Base-by-base conservation (phyloP, 2,113 vertebrate species). In the Chaetorhynchus papuensis region DNA sequence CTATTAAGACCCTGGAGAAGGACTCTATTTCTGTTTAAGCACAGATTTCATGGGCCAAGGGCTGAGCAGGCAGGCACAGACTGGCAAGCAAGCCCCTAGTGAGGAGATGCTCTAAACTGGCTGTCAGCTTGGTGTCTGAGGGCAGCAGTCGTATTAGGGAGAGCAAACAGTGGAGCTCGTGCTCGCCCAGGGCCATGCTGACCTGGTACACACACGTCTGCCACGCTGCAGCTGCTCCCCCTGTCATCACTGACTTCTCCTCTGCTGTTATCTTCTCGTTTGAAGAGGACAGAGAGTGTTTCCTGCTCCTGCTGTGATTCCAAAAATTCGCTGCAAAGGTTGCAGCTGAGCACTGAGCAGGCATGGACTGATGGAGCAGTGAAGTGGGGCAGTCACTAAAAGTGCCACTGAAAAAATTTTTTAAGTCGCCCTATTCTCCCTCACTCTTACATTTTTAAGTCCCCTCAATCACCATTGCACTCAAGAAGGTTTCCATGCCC, bases 321-420 rank as follows among this genome's bases (percentile, higher is more conserved):
- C 54, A 44, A 45, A 77, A 45, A 39, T 28, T 52, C 7, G 2
- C 33, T 69, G 63, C 33, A 30, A 49, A 64, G 13, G 11, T 22
- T 6, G 0, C 18, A 71, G 64, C 69, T 45, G 49, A 64, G 54
- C 35, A 7, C 21, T 45, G 69, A 49, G 37, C 30, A 65, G 15
- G 18, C 60, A 30, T 0, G 0, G 14, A 56, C 6, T 21, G 39
- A 37, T 50, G 41, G 15, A 26, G 13, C 42, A 63, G 16, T 13
- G 52, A 75, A 56, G 3, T 37, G 30, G 10, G 13, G 9, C 9
- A 15, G 23, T 52, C 57, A 28, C 23, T 44, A 5, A 8, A 85
- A 72, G 28, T 13, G 10, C 27, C 11, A 12, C 27, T 19, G 30
- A 72, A 41, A 56, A 19, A 7, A 4, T 41, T 54, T 41, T 15